A percentile compares a stretch with the other conserved stretches of the same genome.
phyloP scores from a whole-genome alignment of 2,888 invertebrate species.

The Pandemis heparana region DNA sequence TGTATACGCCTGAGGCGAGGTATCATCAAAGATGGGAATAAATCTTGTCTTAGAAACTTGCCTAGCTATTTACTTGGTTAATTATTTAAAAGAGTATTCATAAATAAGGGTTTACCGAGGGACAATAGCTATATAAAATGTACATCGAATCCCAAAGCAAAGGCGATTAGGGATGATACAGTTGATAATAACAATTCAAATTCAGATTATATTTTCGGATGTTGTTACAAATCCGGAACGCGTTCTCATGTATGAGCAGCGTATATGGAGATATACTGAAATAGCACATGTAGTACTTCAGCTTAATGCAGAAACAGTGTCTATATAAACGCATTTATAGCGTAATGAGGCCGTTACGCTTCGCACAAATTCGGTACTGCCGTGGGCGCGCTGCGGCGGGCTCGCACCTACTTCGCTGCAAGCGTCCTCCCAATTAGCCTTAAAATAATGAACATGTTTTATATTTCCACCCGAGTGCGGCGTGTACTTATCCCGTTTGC shows the following conservation, averaged over 20 bases:
- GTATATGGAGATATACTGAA: slow-evolving; percentile 44
- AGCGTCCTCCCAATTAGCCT: slow-evolving; percentile 85
- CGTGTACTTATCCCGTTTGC: slow-evolving; percentile 80
- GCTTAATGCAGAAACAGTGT: slow-evolving; percentile 82
- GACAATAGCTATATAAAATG: slow-evolving; percentile 42
- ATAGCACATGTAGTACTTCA: slow-evolving; percentile 61
- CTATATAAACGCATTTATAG: slow-evolving; percentile 71
- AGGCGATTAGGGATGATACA: neutral
- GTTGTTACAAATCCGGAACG: slow-evolving; percentile 3
- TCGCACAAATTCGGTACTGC: slow-evolving; percentile 77
- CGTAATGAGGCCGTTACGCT: slow-evolving; percentile 76
- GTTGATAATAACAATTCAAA: neutral
- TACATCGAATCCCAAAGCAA: slow-evolving; percentile 1
- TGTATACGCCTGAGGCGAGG: slow-evolving; percentile 78
- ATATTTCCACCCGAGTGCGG: slow-evolving; percentile 83
- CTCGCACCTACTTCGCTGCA: slow-evolving; percentile 79
- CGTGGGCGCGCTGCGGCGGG: slow-evolving; percentile 75
- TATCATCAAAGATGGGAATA: slow-evolving; percentile 73
- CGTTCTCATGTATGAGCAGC: slow-evolving; percentile 6
- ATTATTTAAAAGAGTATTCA: slow-evolving; percentile 52
- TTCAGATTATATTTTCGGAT: neutral
- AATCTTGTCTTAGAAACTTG: slow-evolving; percentile 67
- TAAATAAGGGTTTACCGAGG: slow-evolving; percentile 55
- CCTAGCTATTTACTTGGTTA: slow-evolving; percentile 58
- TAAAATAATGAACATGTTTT: slow-evolving; percentile 86